Conservation (phyloP, 2,888 invertebrate genomes). For the Epinotia demarniana region DNA sequence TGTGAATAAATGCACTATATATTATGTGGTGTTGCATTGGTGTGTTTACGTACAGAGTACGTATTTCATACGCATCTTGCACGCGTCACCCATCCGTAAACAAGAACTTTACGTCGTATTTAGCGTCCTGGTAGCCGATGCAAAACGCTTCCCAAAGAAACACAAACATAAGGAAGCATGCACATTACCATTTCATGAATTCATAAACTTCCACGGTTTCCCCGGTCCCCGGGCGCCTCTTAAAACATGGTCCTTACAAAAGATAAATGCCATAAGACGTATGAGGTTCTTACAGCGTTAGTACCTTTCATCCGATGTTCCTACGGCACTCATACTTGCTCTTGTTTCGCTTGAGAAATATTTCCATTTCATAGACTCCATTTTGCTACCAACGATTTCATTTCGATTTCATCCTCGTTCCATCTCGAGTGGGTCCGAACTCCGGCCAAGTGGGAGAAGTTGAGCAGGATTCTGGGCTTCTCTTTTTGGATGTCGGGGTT, state of each 20-base stretch:
- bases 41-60: too few species aligned
- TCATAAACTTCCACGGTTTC: constrained; percentile 24
- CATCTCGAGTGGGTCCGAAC: too few species aligned
- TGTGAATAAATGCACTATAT: too few species aligned
- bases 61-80: too few species aligned
- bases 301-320: neutral
- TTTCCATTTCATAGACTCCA: neutral
- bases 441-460: too few species aligned
- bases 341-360: constrained; percentile 2
- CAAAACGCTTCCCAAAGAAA: constrained; percentile 13
- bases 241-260: constrained; percentile 17
- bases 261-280: constrained; percentile 7
- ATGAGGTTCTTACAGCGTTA: neutral
- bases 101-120: too few species aligned
- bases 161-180: constrained; percentile 9
- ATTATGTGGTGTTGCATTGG: too few species aligned
- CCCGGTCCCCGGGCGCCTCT: constrained; percentile 19
- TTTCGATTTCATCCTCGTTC: too few species aligned
- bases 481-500: too few species aligned
- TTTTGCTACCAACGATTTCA: neutral
- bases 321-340: constrained; percentile 5
- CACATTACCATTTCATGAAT: constrained; percentile 33
- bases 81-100: too few species aligned
- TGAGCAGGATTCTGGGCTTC: too few species aligned
- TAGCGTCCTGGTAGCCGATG: neutral